Evolutionary conservation across 2,888 invertebrate genomes (phyloP).

Genomic region (Globia sparganii): DNA sequence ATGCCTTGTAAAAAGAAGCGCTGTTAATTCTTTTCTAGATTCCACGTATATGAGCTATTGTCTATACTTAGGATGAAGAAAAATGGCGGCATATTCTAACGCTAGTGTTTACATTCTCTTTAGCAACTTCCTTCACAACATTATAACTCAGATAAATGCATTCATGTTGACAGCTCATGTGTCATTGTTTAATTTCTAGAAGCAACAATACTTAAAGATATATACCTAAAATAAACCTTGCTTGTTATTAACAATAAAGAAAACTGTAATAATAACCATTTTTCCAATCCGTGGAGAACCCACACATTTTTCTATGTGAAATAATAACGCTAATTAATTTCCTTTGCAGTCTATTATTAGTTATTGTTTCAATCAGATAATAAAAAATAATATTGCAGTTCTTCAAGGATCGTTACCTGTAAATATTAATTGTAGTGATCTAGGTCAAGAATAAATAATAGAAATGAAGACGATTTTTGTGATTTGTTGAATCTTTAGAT

Average conservation of each 20-base stretch:
- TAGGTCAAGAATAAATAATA: constrained; percentile 25
- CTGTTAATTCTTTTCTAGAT: neutral
- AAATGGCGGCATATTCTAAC: neutral
- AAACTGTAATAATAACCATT: neutral
- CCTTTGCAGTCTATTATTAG: constrained; percentile 2
- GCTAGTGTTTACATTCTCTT: no score
- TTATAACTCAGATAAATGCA: neutral
- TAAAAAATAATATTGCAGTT: neutral
- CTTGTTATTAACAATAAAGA: neutral
- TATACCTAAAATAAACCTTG: neutral
- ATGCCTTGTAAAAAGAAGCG: neutral
- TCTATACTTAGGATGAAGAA: neutral
- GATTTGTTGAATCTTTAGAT: constrained; percentile 10
- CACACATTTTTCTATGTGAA: neutral
- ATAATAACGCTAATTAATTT: constrained; percentile 1
- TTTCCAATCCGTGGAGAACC: neutral
- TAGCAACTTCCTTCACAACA: neutral
- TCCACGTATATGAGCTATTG: neutral
- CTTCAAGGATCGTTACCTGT: constrained; percentile 10
- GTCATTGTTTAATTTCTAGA: neutral
- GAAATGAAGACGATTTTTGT: constrained; percentile 8
- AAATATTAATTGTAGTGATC: constrained; percentile 21
- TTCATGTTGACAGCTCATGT: neutral
- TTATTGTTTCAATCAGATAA: constrained; percentile 10
- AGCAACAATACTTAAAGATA: neutral